Conservation (phyloP, 1,140 invertebrate species). For the Hyles euphorbiae region DNA sequence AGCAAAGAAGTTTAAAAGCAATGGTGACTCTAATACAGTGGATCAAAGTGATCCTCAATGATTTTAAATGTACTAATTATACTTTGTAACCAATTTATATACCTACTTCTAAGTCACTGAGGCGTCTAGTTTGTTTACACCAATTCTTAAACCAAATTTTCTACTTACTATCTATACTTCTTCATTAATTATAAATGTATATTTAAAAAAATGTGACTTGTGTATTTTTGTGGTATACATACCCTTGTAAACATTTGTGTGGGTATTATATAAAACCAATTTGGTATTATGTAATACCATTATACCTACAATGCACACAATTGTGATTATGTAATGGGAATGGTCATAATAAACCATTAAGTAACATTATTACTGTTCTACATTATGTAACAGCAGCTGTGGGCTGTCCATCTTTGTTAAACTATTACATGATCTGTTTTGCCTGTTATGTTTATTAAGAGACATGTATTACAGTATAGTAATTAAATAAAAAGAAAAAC, state of each 20-base stretch:
- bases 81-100: conserved; percentile 19
- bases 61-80: conserved; percentile 5
- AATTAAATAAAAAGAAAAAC: too few species aligned
- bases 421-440: too few species aligned
- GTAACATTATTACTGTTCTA: conserved; percentile 15
- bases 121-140: conserved; percentile 18
- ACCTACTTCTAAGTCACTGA: conserved; percentile 15
- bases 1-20: conserved; percentile 60
- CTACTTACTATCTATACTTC: conserved; percentile 19
- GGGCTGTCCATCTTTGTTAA: too few species aligned
- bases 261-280: too few species aligned
- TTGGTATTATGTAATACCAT: not conserved
- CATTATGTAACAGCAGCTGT: conserved; percentile 7
- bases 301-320: not conserved
- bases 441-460: too few species aligned
- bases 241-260: too few species aligned
- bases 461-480: too few species aligned
- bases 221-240: conserved; percentile 1
- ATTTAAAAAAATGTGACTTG: conserved; percentile 24
- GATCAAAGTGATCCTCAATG: conserved; percentile 35
- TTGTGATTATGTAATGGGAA: conserved; percentile 15
- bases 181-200: conserved; percentile 23
- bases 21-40: conserved; percentile 29
- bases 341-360: conserved; percentile 15
- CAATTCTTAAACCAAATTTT: conserved; percentile 29